Evolutionary conservation across 2,888 invertebrate genomes (phyloP).

Genomic region (Plutella xylostella): DNA sequence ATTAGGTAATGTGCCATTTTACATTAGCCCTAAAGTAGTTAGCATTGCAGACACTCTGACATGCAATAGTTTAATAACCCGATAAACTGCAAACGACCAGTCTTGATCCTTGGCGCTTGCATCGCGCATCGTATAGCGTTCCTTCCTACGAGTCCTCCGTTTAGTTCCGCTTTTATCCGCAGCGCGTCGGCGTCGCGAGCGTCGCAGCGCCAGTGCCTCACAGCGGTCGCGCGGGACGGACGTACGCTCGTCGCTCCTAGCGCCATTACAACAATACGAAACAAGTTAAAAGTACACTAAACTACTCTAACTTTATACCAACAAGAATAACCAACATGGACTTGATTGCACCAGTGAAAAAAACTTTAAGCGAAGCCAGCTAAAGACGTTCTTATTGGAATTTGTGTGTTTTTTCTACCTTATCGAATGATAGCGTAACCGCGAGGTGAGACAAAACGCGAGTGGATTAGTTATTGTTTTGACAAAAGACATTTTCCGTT

Average conservation of each 20-base stretch:
- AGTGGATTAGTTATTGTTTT: constrained; percentile 57
- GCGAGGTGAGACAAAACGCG: constrained; percentile 50
- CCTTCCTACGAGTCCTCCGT: constrained; percentile 14
- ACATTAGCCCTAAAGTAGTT: no score
- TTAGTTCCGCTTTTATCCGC: constrained; percentile 43
- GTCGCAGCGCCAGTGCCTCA: constrained; percentile 44
- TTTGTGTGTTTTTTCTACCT: constrained; percentile 50
- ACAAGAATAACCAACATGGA: constrained; percentile 38
- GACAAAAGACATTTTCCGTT: constrained; percentile 42
- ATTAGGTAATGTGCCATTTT: no score
- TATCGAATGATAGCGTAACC: constrained; percentile 39
- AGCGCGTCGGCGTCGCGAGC: constrained; percentile 37
- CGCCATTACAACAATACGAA: constrained; percentile 38
- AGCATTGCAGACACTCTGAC: not conserved
- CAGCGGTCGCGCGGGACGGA: constrained; percentile 40
- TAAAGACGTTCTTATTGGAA: constrained; percentile 42
- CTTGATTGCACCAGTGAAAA: constrained; percentile 31
- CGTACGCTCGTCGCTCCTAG: constrained; percentile 31
- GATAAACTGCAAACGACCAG: constrained; percentile 31
- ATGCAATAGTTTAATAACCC: constrained; percentile 25
- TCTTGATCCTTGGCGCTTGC: constrained; percentile 39
- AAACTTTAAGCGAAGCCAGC: constrained; percentile 31
- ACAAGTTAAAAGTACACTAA: constrained; percentile 49
- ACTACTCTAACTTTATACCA: constrained; percentile 19
- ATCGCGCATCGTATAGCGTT: constrained; percentile 13